Percentiles rank a stretch among this genome's conserved stretches.
Evolutionary conservation across 23 tunicate genomes (phyloP).

Genomic region (Oikopleura albicans): DNA sequence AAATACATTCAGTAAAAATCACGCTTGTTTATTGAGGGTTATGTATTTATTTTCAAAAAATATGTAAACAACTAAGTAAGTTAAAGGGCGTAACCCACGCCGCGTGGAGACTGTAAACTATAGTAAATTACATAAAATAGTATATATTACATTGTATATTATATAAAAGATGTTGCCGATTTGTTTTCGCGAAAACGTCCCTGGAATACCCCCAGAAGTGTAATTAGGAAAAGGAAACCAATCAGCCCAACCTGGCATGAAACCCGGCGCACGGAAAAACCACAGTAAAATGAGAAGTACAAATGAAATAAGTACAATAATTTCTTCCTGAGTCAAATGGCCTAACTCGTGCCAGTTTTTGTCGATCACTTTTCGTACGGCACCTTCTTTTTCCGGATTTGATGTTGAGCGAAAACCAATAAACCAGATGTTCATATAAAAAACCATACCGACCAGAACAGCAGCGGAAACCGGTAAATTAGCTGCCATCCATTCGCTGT

Average conservation of each 20-base stretch:
- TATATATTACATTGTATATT: no score
- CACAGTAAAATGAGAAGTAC: slow-evolving; percentile 26
- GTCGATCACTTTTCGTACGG: neutral
- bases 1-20: no score
- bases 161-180: no score
- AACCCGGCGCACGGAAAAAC: slow-evolving; percentile 62
- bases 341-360: neutral
- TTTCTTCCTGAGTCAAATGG: slow-evolving; percentile 19
- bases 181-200: no score
- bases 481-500: slow-evolving; percentile 28
- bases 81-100: no score
- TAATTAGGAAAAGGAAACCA: slow-evolving; percentile 19
- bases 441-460: slow-evolving; percentile 23
- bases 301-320: slow-evolving; percentile 28
- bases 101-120: no score
- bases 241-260: slow-evolving; percentile 46
- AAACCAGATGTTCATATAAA: slow-evolving; percentile 30
- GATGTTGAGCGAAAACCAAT: slow-evolving; percentile 24
- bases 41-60: no score
- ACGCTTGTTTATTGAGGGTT: no score
- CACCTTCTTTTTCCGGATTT: neutral
- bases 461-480: slow-evolving; percentile 20
- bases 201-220: neutral
- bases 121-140: no score
- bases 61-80: no score